phyloP scores from a whole-genome alignment of 92 coral and sea anemone species.

The Porites cylindrica region DNA sequence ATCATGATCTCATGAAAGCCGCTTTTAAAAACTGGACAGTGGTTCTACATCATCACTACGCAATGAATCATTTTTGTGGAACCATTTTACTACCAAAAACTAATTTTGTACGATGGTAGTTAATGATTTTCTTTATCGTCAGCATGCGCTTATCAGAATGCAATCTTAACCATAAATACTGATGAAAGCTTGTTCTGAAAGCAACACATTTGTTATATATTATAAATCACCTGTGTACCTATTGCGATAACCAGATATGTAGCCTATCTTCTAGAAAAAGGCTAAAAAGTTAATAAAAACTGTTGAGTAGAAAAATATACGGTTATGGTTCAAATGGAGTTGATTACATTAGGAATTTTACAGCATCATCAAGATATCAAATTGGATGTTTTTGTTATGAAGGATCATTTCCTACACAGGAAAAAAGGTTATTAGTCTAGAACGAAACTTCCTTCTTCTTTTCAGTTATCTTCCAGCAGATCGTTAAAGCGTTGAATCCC shows the following conservation, averaged over 20 bases:
- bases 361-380: not conserved
- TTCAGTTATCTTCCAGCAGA: slow-evolving; percentile 2
- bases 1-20: too few relatives aligned
- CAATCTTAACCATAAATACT: slow-evolving; percentile 2
- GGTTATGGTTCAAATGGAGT: not conserved
- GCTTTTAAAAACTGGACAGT: too few relatives aligned
- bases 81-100: too few relatives aligned
- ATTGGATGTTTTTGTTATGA: not conserved
- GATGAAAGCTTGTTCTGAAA: slow-evolving; percentile 12
- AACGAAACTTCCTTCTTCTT: not conserved
- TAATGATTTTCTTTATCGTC: too few relatives aligned
- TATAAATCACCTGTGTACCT: not conserved
- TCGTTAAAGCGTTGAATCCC: not conserved
- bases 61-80: too few relatives aligned
- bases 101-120: too few relatives aligned
- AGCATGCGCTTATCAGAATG: slow-evolving; percentile 5
- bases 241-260: not conserved
- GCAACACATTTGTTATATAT: not conserved
- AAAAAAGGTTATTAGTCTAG: not conserved
- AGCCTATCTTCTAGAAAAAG: not conserved
- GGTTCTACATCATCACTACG: too few relatives aligned
- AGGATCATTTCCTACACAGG: not conserved
- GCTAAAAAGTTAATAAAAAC: not conserved
- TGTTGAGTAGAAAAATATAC: not conserved
- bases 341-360: not conserved